Evolutionary conservation across 2,113 vertebrate species (phyloP).

Genomic region (Heterocephalus glaber): DNA sequence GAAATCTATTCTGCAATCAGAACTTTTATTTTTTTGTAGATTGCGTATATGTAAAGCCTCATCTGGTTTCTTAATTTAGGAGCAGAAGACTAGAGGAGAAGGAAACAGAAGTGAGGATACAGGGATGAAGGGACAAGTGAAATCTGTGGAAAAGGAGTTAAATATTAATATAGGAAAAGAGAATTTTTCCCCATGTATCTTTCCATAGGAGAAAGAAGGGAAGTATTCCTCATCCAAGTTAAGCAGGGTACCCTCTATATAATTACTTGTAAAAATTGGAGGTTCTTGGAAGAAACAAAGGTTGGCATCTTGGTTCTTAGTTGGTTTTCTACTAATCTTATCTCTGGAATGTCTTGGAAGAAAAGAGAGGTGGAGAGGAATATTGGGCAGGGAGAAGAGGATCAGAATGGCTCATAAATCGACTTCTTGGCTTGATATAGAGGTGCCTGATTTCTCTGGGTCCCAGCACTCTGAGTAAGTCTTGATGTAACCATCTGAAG

Average conservation of each 20-base stretch:
- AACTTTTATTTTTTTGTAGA: background rate
- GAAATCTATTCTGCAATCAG: background rate
- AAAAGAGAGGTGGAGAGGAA: background rate
- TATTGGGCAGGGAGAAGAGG: background rate
- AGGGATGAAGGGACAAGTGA: background rate
- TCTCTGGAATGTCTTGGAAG: background rate
- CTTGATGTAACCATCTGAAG: background rate
- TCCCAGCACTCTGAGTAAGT: background rate
- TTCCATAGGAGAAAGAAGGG: background rate
- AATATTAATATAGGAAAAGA: background rate
- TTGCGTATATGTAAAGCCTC: background rate
- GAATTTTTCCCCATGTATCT: background rate
- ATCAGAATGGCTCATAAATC: background rate
- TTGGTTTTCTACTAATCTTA: background rate
- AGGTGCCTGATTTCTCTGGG: background rate
- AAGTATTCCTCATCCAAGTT: constrained; percentile 1
- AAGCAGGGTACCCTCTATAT: background rate
- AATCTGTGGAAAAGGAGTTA: background rate
- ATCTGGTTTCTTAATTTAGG: background rate
- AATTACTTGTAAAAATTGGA: constrained; percentile 30
- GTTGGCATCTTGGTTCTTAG: background rate
- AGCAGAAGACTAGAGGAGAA: background rate
- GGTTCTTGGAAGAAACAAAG: background rate
- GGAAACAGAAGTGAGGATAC: background rate
- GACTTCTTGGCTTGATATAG: background rate